Base-by-base conservation (phyloP, 2,888 invertebrate species). In the Rhynchonema sp. region DNA sequence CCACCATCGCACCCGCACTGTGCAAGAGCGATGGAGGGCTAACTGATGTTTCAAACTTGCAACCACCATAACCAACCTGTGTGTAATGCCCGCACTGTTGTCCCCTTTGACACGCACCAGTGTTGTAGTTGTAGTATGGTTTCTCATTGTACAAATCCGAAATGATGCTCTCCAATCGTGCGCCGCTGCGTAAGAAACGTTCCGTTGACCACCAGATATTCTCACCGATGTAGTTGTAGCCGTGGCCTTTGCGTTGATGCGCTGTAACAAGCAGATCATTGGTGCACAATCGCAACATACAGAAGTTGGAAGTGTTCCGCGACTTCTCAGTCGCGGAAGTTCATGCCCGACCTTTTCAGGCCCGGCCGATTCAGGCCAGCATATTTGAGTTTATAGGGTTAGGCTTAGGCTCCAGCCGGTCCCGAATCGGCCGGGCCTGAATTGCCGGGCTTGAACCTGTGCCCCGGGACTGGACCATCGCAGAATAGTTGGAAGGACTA, bases 181-280 rank as follows among this genome's bases (percentile, higher is more conserved):
- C 56, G 38, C 58, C 28, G 23, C 23, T 23, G 1, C 60, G 57
- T 22, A 62, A 30, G 22, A 6, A 30, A 27, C 3, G 30, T 28
- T 62, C 62, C 22, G 46, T 61, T 23, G 56, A 30, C 63, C 63
- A 63, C 63, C 63, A 63, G 6, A 63, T 55, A 30, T 61, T 63
- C 30, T 63, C 63, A 27, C 63, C 63, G 20, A 62, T 53, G 1
- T 30, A 55, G 13, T 23, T 6, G n/a, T 17, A 49, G n/a, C 49
- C 49, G 49, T 49, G 3, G 49, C 49, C 49, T 3, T 6, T 3
- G 49, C 49, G 49, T 23, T 49, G 13, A 23, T 49, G 49, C n/a
- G 49, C 49, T 49, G 23, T 20, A 49, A n/a, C n/a, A n/a, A n/a
- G n/a, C n/a, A n/a, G n/a, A n/a, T 53, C 53, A 53, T 9, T n/a